Evolutionary conservation across 2,113 vertebrate species (phyloP).

Genomic region (Chloebia gouldiae): DNA sequence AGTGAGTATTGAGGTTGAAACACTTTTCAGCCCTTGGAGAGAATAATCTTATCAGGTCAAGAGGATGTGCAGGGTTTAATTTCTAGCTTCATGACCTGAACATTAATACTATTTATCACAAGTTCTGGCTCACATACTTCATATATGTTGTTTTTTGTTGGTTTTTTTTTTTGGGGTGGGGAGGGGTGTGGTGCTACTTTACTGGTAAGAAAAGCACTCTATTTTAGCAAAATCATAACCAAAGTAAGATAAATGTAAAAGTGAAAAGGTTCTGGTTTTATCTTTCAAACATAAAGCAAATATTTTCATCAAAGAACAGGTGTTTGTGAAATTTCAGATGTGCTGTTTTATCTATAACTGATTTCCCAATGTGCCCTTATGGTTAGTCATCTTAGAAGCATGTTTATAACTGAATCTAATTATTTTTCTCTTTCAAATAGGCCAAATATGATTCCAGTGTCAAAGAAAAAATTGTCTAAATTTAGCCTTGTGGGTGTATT

Average conservation of each 20-base stretch:
- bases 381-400: background rate
- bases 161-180: background rate
- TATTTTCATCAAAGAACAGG: background rate
- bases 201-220: background rate
- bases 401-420: background rate
- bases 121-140: background rate
- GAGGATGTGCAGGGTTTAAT: background rate
- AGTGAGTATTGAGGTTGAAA: background rate
- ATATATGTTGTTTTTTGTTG: background rate
- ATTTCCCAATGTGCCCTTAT: background rate
- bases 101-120: background rate
- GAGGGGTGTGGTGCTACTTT: background rate
- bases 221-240: background rate
- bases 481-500: background rate
- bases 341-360: background rate
- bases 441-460: background rate
- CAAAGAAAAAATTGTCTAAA: background rate
- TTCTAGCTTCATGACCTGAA: background rate
- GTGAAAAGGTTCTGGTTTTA: background rate
- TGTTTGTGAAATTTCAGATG: background rate
- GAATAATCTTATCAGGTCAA: background rate
- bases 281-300: background rate
- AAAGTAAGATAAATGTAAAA: background rate
- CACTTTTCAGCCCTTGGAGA: background rate
- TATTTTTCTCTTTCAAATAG: background rate